Conservation (phyloP, 2,888 invertebrate species). For the Tenthredo notha region DNA sequence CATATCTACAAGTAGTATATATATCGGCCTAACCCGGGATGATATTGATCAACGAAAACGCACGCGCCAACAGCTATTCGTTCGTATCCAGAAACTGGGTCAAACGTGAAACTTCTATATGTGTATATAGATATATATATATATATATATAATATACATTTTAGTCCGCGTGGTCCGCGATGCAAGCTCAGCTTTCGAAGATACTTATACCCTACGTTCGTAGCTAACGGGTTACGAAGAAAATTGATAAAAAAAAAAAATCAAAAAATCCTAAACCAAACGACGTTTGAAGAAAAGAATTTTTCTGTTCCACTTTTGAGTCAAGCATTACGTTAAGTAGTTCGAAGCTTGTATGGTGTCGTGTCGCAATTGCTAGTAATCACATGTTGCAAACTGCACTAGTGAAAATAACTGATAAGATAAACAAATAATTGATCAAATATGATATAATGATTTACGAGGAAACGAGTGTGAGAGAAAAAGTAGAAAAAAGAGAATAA, state of each 20-base stretch:
- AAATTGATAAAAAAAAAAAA: neutral
- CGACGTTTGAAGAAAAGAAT: neutral
- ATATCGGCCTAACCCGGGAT: slow-evolving; percentile 31
- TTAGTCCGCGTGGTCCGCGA: slow-evolving; percentile 3
- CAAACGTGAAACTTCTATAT: slow-evolving; percentile 26
- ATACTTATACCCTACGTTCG: neutral
- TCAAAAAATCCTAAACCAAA: neutral
- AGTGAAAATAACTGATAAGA: neutral
- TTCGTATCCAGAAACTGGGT: slow-evolving; percentile 24
- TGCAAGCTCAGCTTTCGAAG: neutral
- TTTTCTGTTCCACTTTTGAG: neutral
- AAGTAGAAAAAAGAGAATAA: neutral
- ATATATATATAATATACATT: neutral
- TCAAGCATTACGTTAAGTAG: neutral
- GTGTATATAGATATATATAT: no score
- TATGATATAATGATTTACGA: neutral
- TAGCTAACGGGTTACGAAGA: neutral
- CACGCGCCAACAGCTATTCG: slow-evolving; percentile 14
- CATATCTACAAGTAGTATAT: neutral
- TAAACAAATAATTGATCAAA: neutral
- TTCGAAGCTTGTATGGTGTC: neutral
- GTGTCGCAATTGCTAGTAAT: neutral
- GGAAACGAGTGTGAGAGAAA: neutral
- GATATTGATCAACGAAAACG: slow-evolving; percentile 38
- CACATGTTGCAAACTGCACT: neutral